These are phyloP conservation scores for Koerneria pararmatus DNA, from an alignment of 2,888 invertebrate genomes.

Conservation along the genomic window DNA sequence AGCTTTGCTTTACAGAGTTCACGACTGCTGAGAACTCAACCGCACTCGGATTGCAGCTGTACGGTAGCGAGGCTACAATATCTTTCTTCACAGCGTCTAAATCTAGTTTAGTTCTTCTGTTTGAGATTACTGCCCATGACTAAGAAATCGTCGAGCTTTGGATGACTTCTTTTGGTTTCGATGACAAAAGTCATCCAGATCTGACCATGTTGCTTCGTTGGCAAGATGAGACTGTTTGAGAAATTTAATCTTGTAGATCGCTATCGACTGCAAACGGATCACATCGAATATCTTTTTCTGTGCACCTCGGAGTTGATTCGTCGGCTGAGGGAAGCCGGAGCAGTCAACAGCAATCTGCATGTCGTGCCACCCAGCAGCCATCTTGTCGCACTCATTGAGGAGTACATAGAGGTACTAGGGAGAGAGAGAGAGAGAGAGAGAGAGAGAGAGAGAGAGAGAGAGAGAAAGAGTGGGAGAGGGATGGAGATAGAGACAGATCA, in stretches of 20 bases:
- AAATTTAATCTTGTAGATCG: slow-evolving; percentile 30
- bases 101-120: too few relatives aligned
- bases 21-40: slow-evolving; percentile 4
- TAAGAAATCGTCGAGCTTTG: too few relatives aligned
- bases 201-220: background rate
- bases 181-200: background rate
- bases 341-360: background rate
- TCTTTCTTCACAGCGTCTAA: slow-evolving; percentile 15
- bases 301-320: slow-evolving; percentile 3
- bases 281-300: slow-evolving; percentile 8
- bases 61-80: slow-evolving; percentile 3
- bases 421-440: background rate
- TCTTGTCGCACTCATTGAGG: slow-evolving; percentile 5
- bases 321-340: background rate
- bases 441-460: background rate
- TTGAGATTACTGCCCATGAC: too few relatives aligned
- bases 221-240: background rate
- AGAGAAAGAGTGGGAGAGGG: background rate
- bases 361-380: background rate
- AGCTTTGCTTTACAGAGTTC: slow-evolving; percentile 9
- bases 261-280: slow-evolving; percentile 40
- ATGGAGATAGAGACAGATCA: background rate
- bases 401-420: background rate
- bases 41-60: slow-evolving; percentile 6
- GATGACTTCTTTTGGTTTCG: too few relatives aligned